These are phyloP conservation scores for Pristionchus exspectatus DNA, from an alignment of 2,888 invertebrate genomes.

Conservation along the genomic window DNA sequence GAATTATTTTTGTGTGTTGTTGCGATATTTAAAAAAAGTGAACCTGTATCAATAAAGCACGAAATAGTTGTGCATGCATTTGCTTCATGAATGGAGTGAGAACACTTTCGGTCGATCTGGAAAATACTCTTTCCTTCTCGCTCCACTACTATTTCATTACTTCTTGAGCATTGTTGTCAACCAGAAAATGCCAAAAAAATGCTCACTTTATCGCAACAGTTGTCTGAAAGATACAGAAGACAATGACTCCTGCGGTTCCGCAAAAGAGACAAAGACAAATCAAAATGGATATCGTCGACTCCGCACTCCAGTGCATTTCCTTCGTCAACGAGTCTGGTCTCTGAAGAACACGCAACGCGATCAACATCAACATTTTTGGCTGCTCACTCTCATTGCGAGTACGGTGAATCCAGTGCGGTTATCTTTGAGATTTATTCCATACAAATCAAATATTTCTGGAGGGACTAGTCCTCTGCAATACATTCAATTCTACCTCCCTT, in stretches of 20 bases:
- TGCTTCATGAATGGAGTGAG: not conserved
- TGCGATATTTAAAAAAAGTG: not conserved
- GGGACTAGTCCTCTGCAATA: not conserved
- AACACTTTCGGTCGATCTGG: not conserved
- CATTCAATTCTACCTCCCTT: not conserved
- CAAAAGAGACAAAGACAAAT: not conserved
- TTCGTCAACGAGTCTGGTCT: not conserved
- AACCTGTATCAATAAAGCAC: not conserved
- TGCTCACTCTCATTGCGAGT: not conserved
- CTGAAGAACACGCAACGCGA: not conserved
- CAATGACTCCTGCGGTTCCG: not conserved
- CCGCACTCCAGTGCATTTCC: not conserved
- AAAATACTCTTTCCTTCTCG: not conserved
- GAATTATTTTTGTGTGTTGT: not conserved
- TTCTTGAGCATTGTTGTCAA: not conserved
- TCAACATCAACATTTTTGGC: not conserved
- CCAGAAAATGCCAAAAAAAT: no score
- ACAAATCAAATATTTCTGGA: not conserved
- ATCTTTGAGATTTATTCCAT: conserved; percentile 5
- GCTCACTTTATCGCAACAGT: not conserved
- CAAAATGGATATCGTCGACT: not conserved
- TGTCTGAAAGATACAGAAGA: not conserved
- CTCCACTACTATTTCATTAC: not conserved
- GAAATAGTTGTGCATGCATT: not conserved
- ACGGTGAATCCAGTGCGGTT: not conserved